phyloP scores from a whole-genome alignment of 2,113 vertebrate genomes.

The mouse (Mus musculus) region GRCm39 chr6:80050001-80050500 shows the following conservation, averaged over 20 bases:
- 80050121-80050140: slow-evolving; percentile 64
- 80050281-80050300: slow-evolving; percentile 33
- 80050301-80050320: neutral
- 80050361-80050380: slow-evolving; percentile 15
- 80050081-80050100: neutral
- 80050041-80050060: slow-evolving; percentile 50
- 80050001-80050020: slow-evolving; percentile 61
- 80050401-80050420: neutral
- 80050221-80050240: slow-evolving; percentile 58
- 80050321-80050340: neutral
- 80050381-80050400: slow-evolving; percentile 34
- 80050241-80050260: slow-evolving; percentile 55
- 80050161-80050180: slow-evolving; percentile 61
- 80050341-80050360: neutral
- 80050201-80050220: slow-evolving; percentile 67
- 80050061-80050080: neutral
- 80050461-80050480: neutral
- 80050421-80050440: neutral
- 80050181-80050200: neutral
- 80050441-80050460: slow-evolving; percentile 38
- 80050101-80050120: slow-evolving; percentile 2
- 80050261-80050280: slow-evolving; percentile 1
- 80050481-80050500: neutral
- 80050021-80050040: slow-evolving; percentile 72
- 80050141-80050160: slow-evolving; percentile 29